Evolutionary conservation across 2,113 vertebrate genomes (phyloP), one percentile per base, ranked within the genome.

Genomic region (Lates calcarifer): DNA sequence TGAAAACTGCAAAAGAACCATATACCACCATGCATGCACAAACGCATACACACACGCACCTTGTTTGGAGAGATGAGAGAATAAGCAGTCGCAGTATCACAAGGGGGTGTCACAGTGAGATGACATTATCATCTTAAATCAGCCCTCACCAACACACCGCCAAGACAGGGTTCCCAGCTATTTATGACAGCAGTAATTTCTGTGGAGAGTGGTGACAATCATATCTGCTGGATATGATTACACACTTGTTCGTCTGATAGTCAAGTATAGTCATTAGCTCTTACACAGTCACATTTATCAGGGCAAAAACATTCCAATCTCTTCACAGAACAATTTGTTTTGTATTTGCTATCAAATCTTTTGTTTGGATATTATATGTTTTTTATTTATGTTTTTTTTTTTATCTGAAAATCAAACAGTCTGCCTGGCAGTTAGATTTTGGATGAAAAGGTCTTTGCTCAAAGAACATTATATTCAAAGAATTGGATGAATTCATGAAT

Each of bases 131-230:
- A 37, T 31, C 83, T 86, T 88, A 49, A 84, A 92, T 87, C 85
- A 78, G 66, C 62, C 77, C 74, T 72, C 72, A 74, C 56, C 26
- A 49, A 72, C 81, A 79, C 49, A 63, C 60, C 41, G 47, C 65
- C 26, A 63, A 33, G 28, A 63, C 66, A 76, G 69, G 53, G 41
- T 62, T 74, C 58, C 66, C 64, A 53, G 66, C 73, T 89, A 90
- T 93, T 93, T 90, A 90, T 90, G 83, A 79, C 64, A 69, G 81
- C 75, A 85, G 79, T 91, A 66, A 91, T 92, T 91, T 90, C 84
- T 86, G 78, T 89, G 70, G 68, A 79, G 85, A 88, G 62, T 68
- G 64, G 70, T 65, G 61, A 83, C 83, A 91, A 82, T 87, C 88
- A 90, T 83, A 88, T 89, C 87, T 89, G 77, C 81, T 77, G 78